These are phyloP conservation scores for Ficedula albicollis DNA, from an alignment of 2,797 vertebrate genomes.

Conservation along the genomic window DNA sequence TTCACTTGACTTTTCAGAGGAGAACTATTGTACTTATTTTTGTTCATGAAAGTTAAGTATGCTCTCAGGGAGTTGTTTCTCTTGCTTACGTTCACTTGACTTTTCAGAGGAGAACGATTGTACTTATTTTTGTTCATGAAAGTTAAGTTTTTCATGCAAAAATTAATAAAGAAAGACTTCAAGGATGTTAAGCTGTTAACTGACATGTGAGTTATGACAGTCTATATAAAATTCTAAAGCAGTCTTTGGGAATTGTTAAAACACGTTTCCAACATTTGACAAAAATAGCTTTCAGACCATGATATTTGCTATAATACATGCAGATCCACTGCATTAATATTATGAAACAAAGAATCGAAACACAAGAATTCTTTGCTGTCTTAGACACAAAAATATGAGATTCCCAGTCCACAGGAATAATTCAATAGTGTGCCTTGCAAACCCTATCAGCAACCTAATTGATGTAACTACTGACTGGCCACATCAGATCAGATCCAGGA, in stretches of 20 bases:
- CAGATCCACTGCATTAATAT: constrained; percentile 38
- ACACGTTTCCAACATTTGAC: constrained; percentile 43
- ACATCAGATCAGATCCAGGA: neutral
- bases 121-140: neutral
- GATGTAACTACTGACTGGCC: accelerated
- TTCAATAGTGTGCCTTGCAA: neutral
- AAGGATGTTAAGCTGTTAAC: constrained; percentile 28
- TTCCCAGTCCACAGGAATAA: neutral
- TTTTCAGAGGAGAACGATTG: constrained; percentile 20
- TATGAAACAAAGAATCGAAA: constrained; percentile 39
- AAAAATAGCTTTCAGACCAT: constrained; percentile 58
- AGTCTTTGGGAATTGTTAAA: constrained; percentile 51
- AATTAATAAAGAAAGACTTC: constrained; percentile 27
- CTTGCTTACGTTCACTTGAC: neutral
- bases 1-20: neutral
- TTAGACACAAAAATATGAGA: neutral
- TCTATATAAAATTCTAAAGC: constrained; percentile 35
- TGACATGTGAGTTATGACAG: constrained; percentile 58
- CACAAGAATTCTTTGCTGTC: neutral
- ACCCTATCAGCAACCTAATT: neutral
- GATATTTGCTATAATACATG: constrained; percentile 41
- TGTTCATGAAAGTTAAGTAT: neutral
- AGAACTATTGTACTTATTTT: constrained; percentile 20
- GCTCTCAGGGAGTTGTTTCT: neutral
- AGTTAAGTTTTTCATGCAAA: neutral